phyloP scores from a whole-genome alignment of 2,797 vertebrate genomes.

The Cryptoblepharus egeriae region DNA sequence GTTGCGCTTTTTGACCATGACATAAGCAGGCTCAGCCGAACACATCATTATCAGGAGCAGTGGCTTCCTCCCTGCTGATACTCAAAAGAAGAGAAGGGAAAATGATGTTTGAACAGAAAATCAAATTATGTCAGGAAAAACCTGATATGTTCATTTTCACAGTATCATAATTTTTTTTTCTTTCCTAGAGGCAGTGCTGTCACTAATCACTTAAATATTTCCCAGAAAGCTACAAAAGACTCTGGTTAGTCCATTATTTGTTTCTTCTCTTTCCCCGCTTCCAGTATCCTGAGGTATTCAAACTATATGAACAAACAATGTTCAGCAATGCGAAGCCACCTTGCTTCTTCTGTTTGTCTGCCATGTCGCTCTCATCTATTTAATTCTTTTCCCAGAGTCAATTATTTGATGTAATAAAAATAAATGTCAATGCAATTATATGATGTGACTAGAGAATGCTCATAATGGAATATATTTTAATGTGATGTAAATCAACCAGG shows the following conservation, averaged over 20 bases:
- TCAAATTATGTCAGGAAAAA: conserved; percentile 15
- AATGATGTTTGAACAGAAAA: conserved; percentile 1
- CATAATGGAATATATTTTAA: conserved; percentile 61
- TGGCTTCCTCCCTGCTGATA: background rate
- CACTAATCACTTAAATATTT: conserved; percentile 16
- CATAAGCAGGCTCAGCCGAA: conserved; percentile 18
- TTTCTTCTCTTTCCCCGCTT: background rate
- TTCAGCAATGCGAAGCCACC: conserved; percentile 5
- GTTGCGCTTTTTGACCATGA: background rate
- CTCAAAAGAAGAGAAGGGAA: background rate
- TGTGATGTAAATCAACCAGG: conserved; percentile 60
- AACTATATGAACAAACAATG: conserved; percentile 8
- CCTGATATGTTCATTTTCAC: background rate
- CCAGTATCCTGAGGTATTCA: conserved; percentile 4
- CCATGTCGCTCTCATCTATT: conserved; percentile 45
- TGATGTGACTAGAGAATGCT: conserved; percentile 59
- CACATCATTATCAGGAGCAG: background rate
- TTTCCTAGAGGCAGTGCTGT: background rate
- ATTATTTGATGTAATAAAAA: conserved; percentile 60
- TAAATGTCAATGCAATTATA: conserved; percentile 61
- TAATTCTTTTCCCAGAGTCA: conserved; percentile 59
- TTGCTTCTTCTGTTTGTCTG: conserved; percentile 49
- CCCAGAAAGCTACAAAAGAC: conserved; percentile 2
- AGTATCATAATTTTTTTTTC: background rate
- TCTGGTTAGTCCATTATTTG: background rate